Evolutionary conservation across 2,797 vertebrate species (phyloP).

Genomic region (Rhincodon typus): DNA sequence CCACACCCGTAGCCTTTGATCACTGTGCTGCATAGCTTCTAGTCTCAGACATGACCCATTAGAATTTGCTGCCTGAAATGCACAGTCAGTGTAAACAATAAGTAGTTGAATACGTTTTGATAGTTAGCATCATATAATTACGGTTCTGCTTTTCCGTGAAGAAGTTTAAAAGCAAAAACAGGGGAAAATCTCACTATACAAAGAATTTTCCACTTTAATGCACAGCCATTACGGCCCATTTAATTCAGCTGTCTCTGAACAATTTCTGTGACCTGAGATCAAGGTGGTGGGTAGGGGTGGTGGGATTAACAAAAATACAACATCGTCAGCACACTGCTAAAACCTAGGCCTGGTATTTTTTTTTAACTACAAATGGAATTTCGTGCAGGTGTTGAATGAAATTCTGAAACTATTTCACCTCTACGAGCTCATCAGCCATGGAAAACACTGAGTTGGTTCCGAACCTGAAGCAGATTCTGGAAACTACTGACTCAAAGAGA

Average conservation of each 20-base stretch:
- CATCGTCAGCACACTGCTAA: slow-evolving; percentile 38
- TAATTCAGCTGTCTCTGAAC: background rate
- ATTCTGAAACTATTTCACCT: slow-evolving; percentile 33
- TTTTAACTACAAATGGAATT: slow-evolving; percentile 41
- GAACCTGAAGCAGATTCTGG: background rate
- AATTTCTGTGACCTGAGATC: background rate
- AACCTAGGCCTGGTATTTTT: slow-evolving; percentile 27
- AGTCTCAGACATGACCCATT: background rate
- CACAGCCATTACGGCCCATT: background rate
- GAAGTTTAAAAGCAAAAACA: background rate
- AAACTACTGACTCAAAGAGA: background rate
- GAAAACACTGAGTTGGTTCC: background rate
- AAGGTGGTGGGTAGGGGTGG: background rate
- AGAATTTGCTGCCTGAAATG: background rate
- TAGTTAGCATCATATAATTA: background rate
- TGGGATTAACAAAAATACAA: slow-evolving; percentile 36
- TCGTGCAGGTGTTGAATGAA: slow-evolving; percentile 41
- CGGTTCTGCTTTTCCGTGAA: background rate
- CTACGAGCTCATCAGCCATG: background rate
- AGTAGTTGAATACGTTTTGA: background rate
- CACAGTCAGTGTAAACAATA: background rate
- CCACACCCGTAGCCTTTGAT: background rate
- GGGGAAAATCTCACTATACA: background rate
- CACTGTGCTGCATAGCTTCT: background rate
- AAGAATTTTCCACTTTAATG: background rate